Evolutionary conservation across 2,888 invertebrate species (phyloP).

Genomic region (Spodoptera littoralis): DNA sequence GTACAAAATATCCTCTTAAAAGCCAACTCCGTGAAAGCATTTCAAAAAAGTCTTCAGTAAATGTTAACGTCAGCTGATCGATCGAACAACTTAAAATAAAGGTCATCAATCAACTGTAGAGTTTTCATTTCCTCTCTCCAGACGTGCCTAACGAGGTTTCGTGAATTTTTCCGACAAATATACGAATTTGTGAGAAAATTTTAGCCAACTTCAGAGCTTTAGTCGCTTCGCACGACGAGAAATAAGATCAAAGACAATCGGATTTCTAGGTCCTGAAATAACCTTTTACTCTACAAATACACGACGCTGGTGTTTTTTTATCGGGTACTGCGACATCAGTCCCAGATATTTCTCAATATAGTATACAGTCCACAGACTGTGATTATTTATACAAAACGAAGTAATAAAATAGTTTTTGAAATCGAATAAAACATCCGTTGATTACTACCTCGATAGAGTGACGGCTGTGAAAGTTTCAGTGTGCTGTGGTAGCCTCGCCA

Average conservation of each 20-base stretch:
- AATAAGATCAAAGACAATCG: conserved; percentile 28
- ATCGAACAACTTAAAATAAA: conserved; percentile 52
- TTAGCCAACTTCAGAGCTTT: conserved; percentile 11
- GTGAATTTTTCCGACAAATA: conserved; percentile 40
- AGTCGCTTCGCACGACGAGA: conserved; percentile 9
- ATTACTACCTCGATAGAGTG: no score
- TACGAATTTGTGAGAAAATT: conserved; percentile 23
- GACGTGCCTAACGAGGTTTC: conserved; percentile 40
- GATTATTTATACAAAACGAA: no score
- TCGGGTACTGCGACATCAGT: neutral
- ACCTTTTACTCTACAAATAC: conserved; percentile 11
- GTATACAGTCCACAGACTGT: no score
- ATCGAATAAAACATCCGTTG: neutral
- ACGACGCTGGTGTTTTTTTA: neutral
- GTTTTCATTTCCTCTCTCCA: conserved; percentile 50
- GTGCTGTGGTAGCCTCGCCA: neutral
- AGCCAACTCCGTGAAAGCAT: conserved; percentile 12
- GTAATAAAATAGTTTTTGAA: no score
- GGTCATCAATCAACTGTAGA: conserved; percentile 51
- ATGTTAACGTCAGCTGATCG: conserved; percentile 41
- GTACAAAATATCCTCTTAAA: conserved; percentile 2
- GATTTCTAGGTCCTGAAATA: conserved; percentile 6
- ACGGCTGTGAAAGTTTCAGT: no score
- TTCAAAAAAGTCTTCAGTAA: conserved; percentile 22
- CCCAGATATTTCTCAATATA: no score